Evolutionary conservation across 2,113 vertebrate species (phyloP).

Genomic region (Callopanchax toddi): DNA sequence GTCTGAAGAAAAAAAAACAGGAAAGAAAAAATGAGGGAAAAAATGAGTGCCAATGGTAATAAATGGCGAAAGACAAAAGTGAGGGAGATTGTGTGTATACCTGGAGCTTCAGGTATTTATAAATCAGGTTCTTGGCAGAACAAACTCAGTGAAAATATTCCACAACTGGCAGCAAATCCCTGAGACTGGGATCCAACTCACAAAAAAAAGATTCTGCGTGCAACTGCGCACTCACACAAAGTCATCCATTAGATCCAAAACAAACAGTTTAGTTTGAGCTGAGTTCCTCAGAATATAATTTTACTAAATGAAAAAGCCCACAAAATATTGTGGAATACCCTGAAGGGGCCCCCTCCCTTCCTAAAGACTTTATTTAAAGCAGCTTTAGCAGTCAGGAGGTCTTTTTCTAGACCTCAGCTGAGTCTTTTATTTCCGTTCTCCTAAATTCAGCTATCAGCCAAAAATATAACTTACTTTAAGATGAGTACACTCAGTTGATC

Average conservation of each 20-base stretch:
- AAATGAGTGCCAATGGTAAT: not conserved
- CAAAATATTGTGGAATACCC: conserved; percentile 55
- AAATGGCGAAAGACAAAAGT: not conserved
- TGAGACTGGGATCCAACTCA: conserved; percentile 37
- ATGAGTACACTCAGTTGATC: not conserved
- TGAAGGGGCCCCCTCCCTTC: conserved; percentile 41
- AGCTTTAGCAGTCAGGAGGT: conserved; percentile 21
- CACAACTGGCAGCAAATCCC: conserved; percentile 29
- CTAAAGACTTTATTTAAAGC: conserved; percentile 46
- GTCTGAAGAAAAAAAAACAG: not conserved
- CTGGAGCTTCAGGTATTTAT: conserved; percentile 56
- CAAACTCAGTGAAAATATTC: conserved; percentile 49
- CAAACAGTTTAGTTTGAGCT: conserved; percentile 46
- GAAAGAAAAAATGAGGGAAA: not conserved
- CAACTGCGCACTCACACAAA: conserved; percentile 34
- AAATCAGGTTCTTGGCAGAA: conserved; percentile 39
- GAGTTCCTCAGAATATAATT: conserved; percentile 47
- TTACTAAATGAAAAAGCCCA: conserved; percentile 62
- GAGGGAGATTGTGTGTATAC: conserved; percentile 23
- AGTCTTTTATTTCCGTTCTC: conserved; percentile 28
- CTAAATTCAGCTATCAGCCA: conserved; percentile 17
- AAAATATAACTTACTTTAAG: not conserved
- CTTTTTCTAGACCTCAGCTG: conserved; percentile 43
- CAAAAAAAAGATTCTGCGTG: conserved; percentile 10
- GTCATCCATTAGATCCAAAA: conserved; percentile 47